These are phyloP conservation scores for Montipora foliosa DNA, from an alignment of 64 coral and sea anemone genomes.

Conservation along the genomic window DNA sequence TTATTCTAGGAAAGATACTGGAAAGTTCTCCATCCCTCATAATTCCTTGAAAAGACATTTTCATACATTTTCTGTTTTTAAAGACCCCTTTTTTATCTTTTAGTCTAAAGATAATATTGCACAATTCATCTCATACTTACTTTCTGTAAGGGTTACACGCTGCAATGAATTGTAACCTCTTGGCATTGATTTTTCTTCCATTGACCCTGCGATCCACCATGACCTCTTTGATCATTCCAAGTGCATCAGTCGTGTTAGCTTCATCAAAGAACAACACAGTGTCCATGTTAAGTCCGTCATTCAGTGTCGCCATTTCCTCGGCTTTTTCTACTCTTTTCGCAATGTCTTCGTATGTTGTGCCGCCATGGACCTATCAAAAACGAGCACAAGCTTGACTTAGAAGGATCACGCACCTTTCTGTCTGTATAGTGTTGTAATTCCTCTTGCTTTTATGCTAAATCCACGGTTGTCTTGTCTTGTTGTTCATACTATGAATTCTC, in stretches of 20 bases:
- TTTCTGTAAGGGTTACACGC: slow-evolving; percentile 85
- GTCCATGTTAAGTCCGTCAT: slow-evolving; percentile 40
- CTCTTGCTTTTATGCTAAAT: too few species aligned
- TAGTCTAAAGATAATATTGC: background rate
- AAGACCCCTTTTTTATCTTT: background rate
- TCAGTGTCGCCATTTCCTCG: slow-evolving; percentile 64
- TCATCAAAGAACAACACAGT: slow-evolving; percentile 21
- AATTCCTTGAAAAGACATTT: too few species aligned
- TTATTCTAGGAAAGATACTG: too few species aligned
- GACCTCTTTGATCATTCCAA: slow-evolving; percentile 69
- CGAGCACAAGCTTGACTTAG: too few species aligned
- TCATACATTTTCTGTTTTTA: too few species aligned
- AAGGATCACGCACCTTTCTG: too few species aligned
- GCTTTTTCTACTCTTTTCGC: slow-evolving; percentile 66
- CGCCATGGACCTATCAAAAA: slow-evolving; percentile 75
- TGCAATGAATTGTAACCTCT: slow-evolving; percentile 82
- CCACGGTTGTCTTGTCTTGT: too few species aligned
- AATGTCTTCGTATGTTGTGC: slow-evolving; percentile 78
- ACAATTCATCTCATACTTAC: background rate
- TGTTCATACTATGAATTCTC: too few species aligned
- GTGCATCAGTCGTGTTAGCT: slow-evolving; percentile 75
- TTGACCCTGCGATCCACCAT: slow-evolving; percentile 74
- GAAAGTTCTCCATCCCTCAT: too few species aligned
- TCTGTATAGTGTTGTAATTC: too few species aligned
- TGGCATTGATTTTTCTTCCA: slow-evolving; percentile 62